Evolutionary conservation across 1,140 invertebrate species (phyloP).

Genomic region (Pinna nobilis): DNA sequence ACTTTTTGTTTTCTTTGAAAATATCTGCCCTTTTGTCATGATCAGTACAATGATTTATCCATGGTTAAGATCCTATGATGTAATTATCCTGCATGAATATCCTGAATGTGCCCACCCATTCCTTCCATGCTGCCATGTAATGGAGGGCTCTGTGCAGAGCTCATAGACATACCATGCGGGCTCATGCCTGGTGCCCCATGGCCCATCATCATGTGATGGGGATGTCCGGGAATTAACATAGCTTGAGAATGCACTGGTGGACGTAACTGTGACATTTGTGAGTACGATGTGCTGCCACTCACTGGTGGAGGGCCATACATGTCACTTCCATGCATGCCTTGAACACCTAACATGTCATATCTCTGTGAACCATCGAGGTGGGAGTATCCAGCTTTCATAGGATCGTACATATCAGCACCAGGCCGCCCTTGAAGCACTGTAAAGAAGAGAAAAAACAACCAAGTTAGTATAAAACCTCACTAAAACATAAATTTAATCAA

Average conservation of each 20-base stretch:
- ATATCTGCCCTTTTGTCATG: no score
- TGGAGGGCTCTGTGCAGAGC: constrained; percentile 75
- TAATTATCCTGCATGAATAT: constrained; percentile 76
- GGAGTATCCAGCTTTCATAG: constrained; percentile 70
- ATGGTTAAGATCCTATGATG: constrained; percentile 2
- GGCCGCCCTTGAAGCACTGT: constrained; percentile 73
- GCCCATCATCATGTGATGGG: constrained; percentile 77
- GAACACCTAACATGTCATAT: constrained; percentile 71
- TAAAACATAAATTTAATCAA: no score
- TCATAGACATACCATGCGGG: constrained; percentile 72
- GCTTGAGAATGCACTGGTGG: constrained; percentile 77
- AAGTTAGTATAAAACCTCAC: neutral
- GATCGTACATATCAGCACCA: constrained; percentile 73
- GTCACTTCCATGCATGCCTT: constrained; percentile 73
- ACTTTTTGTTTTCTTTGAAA: constrained; percentile 22
- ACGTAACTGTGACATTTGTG: constrained; percentile 76
- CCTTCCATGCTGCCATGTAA: constrained; percentile 74
- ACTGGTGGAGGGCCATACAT: constrained; percentile 73
- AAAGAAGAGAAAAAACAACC: constrained; percentile 24
- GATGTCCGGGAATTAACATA: constrained; percentile 77
- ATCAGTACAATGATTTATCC: neutral
- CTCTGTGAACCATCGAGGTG: constrained; percentile 67
- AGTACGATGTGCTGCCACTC: constrained; percentile 68
- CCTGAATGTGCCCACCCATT: constrained; percentile 76
- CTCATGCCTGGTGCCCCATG: constrained; percentile 72